These are phyloP conservation scores for Medauroidea extradentata DNA, from an alignment of 1,140 invertebrate species.

Conservation along the genomic window DNA sequence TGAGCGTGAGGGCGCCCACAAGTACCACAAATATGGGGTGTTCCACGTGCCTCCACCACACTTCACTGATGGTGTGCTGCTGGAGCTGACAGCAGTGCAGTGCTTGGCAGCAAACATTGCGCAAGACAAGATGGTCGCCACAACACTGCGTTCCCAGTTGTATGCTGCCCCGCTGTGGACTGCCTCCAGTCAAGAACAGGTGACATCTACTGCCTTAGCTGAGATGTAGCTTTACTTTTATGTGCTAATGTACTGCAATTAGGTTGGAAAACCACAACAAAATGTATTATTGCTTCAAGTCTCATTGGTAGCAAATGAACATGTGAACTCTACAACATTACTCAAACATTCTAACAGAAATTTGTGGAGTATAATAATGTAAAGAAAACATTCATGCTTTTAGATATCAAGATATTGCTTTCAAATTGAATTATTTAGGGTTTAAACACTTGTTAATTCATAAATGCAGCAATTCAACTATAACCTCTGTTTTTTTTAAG, in stretches of 20 bases:
- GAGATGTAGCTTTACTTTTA: not conserved
- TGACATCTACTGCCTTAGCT: not conserved
- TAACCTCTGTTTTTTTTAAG: too few species aligned
- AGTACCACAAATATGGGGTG: conserved; percentile 55
- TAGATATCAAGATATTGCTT: not conserved
- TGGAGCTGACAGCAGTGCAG: conserved; percentile 49
- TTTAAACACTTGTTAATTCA: too few species aligned
- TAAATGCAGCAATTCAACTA: too few species aligned
- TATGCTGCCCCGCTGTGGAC: conserved; percentile 55
- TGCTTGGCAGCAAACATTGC: conserved; percentile 51
- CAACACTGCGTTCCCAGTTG: conserved; percentile 58
- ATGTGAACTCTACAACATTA: not conserved
- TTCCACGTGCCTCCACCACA: conserved; percentile 51
- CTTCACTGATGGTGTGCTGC: conserved; percentile 26
- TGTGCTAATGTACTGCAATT: not conserved
- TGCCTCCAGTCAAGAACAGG: conserved; percentile 17
- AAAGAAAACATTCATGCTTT: too few species aligned
- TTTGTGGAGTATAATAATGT: too few species aligned
- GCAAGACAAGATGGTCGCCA: conserved; percentile 53
- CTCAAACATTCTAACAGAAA: not conserved
- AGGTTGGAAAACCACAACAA: not conserved
- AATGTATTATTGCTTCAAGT: not conserved
- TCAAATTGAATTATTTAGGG: not conserved
- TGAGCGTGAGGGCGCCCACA: conserved; percentile 56
- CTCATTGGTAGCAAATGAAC: not conserved